Base-by-base conservation (phyloP, 2,113 vertebrate genomes). In the Spea multiplicata region DNA sequence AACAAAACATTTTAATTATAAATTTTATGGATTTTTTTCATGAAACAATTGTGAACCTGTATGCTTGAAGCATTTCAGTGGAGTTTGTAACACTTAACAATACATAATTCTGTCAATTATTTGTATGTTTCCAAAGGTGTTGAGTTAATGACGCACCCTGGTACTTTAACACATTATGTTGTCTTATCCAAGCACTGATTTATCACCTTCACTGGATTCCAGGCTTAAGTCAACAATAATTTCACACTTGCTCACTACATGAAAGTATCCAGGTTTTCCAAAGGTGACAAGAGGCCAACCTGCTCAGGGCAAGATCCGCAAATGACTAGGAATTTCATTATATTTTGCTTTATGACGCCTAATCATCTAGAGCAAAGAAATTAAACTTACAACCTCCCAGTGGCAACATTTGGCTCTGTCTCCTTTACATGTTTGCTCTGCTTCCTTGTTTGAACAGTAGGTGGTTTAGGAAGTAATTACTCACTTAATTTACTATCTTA, bases 251-350 rank as follows among this genome's bases (percentile, higher is more conserved):
- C 13, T 55, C 8, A 66, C 59, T 46, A 68, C 78, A 74, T 80
- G 71, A 80, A 80, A 80, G 78, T 10, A 74, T 50, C 77, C 17
- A 48, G 52, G 14, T 68, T 61, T 61, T 71, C 50, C 53, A 74
- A 72, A 80, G 78, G 78, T 80, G 78, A n/a, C 78, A 74, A 6
- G 17, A 71, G 69, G 69, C 6, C 69, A 30, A 55, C 55, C 12
- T 67, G 78, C 78, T 68, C 16, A 46, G 10, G 69, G 78, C 78
- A 68, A 80, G 78, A 80, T 80, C 71, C 50, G 45, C 78, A 80
- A 71, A 74, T 80, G 68, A 80, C 52, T 74, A 53, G 52, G 52
- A 74, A 50, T 14, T 61, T 80, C 55, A 30, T 53, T 44, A 73
- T 66, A 47, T 30, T 67, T 6, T 13, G 4, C 17, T 57, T 65